Percentiles rank a stretch among this genome's conserved stretches.
These are phyloP conservation scores for Turritopsis rubra DNA, from an alignment of 30 jellyfish, hydroid and myxozoan genomes.

Conservation along the genomic window DNA sequence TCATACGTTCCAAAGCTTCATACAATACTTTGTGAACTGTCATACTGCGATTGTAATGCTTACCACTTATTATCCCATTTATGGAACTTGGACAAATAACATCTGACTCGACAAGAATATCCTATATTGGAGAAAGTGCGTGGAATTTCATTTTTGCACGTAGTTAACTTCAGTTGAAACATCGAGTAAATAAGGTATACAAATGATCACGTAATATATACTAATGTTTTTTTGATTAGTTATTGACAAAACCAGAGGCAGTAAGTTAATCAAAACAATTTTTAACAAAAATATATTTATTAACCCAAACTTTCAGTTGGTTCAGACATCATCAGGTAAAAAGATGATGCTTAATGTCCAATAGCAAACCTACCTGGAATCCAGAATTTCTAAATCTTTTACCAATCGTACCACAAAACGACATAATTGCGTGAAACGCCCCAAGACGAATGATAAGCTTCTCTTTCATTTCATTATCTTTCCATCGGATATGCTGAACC, in stretches of 20 bases:
- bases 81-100: background rate
- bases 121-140: background rate
- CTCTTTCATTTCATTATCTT: background rate
- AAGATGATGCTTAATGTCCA: background rate
- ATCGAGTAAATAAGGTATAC: too few species aligned
- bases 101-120: slow-evolving; percentile 14
- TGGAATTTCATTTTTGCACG: background rate
- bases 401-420: slow-evolving; percentile 11
- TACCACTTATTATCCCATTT: slow-evolving; percentile 4
- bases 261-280: too few species aligned
- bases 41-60: slow-evolving; percentile 18
- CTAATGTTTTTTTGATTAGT: background rate
- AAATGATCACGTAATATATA: background rate
- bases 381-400: background rate
- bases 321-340: background rate
- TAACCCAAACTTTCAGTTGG: background rate
- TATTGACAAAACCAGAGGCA: too few species aligned
- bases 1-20: slow-evolving; percentile 7
- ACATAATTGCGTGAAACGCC: too few species aligned
- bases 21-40: slow-evolving; percentile 3
- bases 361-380: background rate
- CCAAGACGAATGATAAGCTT: too few species aligned
- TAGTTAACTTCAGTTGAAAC: background rate
- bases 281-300: too few species aligned
- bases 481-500: background rate